Evolutionary conservation across 2,888 invertebrate genomes (phyloP), one percentile per base, ranked within the genome.

Genomic region (Chorisops tibialis): DNA sequence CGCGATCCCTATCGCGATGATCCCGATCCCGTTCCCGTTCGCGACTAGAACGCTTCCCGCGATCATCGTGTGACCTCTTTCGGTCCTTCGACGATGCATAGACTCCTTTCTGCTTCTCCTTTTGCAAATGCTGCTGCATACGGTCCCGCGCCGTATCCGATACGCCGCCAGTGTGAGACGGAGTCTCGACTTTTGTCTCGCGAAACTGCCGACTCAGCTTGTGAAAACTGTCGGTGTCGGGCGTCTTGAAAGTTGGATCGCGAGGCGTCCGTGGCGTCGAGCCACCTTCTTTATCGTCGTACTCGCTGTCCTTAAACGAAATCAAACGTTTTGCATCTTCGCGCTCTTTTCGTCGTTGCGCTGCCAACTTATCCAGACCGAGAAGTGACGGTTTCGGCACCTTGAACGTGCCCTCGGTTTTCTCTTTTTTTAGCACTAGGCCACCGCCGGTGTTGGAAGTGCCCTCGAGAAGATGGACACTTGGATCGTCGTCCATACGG

Each of bases 121-220:
- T 81, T 66, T 82, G 80, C 48, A 86, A 79, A 65, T 89, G 81
- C 70, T 89, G 86, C 35, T 87, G 77, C 71, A 91, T 81, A 48
- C 91, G 83, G 69, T 87, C 85, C 61, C 87, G 81, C 0, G 78
- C 78, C 48, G 73, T 69, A 61, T 86, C 85, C 24, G 91, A 91
- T 19, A 96, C 89, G 4, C 96, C 96, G 4, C 96, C 96, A 0
- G 96, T 94, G 72, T 96, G 87, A 0, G 96, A 91, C 0, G 97
- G 97, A 0, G 96, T 96, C 79, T 97, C 96, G 70, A 89, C 88
- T 69, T 87, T 85, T 11, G 87, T 82, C 51, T 85, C 82, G 50
- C 96, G 84, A 72, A 95, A 91, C 74, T 91, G 87, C 49, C 90
- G 70, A 35, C 71, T 74, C 2, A 76, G 59, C 62, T 75, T 77